Conservation (phyloP, 2,888 invertebrate species). For the Netelia fuscicornis region DNA sequence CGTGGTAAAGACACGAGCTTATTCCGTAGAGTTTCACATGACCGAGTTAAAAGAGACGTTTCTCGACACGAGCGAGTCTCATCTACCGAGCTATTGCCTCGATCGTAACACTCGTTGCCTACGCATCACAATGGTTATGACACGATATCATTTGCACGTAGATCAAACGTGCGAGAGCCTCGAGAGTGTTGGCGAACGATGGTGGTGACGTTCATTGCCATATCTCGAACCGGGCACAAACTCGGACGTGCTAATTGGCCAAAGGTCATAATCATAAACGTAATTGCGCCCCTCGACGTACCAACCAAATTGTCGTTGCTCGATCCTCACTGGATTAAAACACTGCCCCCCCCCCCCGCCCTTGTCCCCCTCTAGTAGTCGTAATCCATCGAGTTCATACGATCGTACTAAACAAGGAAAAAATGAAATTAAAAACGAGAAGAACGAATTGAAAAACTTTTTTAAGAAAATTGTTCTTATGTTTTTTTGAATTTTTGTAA, state of each 20-base stretch:
- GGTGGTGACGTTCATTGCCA: slow-evolving; percentile 69
- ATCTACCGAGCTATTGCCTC: slow-evolving; percentile 39
- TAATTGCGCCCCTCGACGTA: slow-evolving; percentile 70
- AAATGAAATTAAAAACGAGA: slow-evolving; percentile 15
- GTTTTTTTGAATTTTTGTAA: not conserved
- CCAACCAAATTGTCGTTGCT: slow-evolving; percentile 37
- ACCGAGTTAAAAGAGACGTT: slow-evolving; percentile 75
- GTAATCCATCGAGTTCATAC: slow-evolving; percentile 11
- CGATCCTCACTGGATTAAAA: slow-evolving; percentile 41
- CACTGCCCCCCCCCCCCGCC: too few relatives aligned
- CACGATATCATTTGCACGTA: slow-evolving; percentile 78
- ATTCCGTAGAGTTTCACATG: slow-evolving; percentile 77
- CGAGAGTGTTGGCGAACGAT: too few relatives aligned
- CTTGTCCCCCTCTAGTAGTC: not conserved
- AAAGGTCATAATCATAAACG: slow-evolving; percentile 81
- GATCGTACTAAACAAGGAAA: not conserved
- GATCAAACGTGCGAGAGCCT: slow-evolving; percentile 34
- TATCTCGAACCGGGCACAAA: slow-evolving; percentile 52
- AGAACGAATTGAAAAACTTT: slow-evolving; percentile 1
- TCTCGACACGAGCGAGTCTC: slow-evolving; percentile 48
- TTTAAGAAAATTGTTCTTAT: not conserved
- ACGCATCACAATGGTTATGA: slow-evolving; percentile 74
- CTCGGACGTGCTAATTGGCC: slow-evolving; percentile 77
- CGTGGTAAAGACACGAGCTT: slow-evolving; percentile 5
- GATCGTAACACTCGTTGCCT: slow-evolving; percentile 53